Evolutionary conservation across 2,797 vertebrate species (phyloP), one percentile per base, ranked within the genome.

Genomic region (Micropoecilia bifurca): DNA sequence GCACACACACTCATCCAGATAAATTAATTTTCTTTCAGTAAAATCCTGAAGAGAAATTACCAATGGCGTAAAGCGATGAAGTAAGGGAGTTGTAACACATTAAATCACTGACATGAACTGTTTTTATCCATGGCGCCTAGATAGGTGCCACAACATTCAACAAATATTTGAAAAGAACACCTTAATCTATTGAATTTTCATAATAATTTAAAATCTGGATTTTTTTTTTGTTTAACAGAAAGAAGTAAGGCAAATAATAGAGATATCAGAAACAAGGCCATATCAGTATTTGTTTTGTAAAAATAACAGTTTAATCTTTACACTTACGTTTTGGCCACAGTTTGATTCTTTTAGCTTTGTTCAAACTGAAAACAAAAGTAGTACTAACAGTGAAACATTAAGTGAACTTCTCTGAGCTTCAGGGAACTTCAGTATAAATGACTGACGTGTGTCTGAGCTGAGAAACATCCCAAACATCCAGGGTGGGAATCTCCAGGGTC

Each of bases 381-480:
- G 0, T 3, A 28, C 10, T 41, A 68, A 68, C 16, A 22, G 18
- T 68, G 36, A 68, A 41, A 3, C 39, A 68, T 71, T 28, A 7
- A 46, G 41, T 45, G 43, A n/a, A n/a, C 22, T 4, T 53, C 41
- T 13, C 46, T 36, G 43, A 28, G 13, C 30, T 63, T 14, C 8
- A 30, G 55, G 50, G 16, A 63, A 28, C 25, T 12, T 7, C 77
- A 61, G 2, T 20, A 63, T 16, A 25, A 7, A 7, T 16, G 12
- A 28, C 30, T 63, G 33, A 53, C n/a, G n/a, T 73, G 33, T 63
- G 68, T 80, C 71, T 16, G 57, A 50, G 46, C 18, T 66, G 36
- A 71, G 30, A 39, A 53, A 9, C 46, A 48, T 76, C 43, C 39
- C 48, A 73, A 73, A 50, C 59, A 63, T 39, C 47, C 30, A 73